These are phyloP conservation scores for Microtus obscurus DNA, from an alignment of 2,797 vertebrate genomes.

Conservation along the genomic window DNA sequence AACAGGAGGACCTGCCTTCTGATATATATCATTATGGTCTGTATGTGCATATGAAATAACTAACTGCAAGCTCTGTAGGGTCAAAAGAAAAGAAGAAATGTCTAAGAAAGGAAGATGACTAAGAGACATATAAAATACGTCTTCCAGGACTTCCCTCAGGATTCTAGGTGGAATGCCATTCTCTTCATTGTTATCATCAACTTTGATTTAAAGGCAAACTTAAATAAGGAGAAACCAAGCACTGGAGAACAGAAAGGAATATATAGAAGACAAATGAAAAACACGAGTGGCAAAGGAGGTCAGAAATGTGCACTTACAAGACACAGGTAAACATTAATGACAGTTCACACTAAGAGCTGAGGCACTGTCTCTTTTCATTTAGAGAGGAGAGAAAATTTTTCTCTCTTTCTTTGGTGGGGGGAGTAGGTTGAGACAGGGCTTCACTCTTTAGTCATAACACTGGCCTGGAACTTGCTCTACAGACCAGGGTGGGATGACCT, in stretches of 20 bases:
- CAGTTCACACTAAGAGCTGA: not conserved
- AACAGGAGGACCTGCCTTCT: not conserved
- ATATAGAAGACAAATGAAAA: not conserved
- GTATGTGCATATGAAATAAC: not conserved
- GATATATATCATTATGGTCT: not conserved
- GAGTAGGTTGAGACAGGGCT: not conserved
- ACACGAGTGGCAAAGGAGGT: accelerated
- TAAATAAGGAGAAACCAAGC: not conserved
- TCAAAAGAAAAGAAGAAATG: not conserved
- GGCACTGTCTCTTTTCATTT: not conserved
- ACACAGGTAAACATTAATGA: not conserved
- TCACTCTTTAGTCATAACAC: not conserved
- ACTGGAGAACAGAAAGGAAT: not conserved
- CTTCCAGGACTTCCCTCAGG: not conserved
- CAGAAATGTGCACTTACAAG: not conserved
- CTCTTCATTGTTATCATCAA: not conserved
- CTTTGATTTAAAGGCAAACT: not conserved
- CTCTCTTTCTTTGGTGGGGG: not conserved
- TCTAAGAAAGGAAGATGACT: not conserved
- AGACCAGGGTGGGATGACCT: not conserved
- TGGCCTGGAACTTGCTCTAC: not conserved
- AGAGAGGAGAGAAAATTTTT: not conserved
- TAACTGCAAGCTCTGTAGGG: not conserved
- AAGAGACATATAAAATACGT: not conserved
- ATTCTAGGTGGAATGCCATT: not conserved